phyloP scores from a whole-genome alignment of 2,888 invertebrate species.

The Lasioglossum leucozonium region DNA sequence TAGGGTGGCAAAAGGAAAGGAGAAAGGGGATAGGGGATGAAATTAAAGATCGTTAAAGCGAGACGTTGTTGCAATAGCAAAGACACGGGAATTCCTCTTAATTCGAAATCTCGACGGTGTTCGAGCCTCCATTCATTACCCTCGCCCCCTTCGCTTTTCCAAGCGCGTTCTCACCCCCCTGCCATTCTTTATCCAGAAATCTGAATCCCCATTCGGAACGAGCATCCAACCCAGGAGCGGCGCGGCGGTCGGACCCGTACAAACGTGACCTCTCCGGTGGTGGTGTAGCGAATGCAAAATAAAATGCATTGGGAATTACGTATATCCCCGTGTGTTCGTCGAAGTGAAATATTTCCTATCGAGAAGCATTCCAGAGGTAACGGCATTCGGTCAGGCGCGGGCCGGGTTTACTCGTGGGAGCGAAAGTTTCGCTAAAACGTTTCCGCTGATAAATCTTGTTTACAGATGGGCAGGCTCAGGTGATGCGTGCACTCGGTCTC shows the following conservation, averaged over 20 bases:
- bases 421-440: constrained; percentile 81
- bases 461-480: constrained; percentile 81
- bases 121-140: constrained; percentile 64
- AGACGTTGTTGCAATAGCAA: constrained; percentile 52
- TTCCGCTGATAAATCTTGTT: constrained; percentile 81
- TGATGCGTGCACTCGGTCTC: constrained; percentile 75
- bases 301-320: constrained; percentile 81
- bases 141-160: neutral
- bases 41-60: constrained; percentile 37
- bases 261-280: constrained; percentile 52
- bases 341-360: constrained; percentile 80
- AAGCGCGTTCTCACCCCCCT: constrained; percentile 24
- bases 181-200: constrained; percentile 65
- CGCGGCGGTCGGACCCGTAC: neutral
- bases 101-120: constrained; percentile 62
- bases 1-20: neutral
- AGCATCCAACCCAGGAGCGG: constrained; percentile 23
- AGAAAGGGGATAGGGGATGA: neutral
- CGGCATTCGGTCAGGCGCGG: constrained; percentile 62
- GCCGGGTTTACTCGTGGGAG: constrained; percentile 77
- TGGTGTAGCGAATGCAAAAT: constrained; percentile 65
- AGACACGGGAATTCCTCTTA: constrained; percentile 52
- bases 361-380: constrained; percentile 71
- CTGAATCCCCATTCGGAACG: constrained; percentile 56
- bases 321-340: constrained; percentile 73